phyloP scores from a whole-genome alignment of 2,113 vertebrate species.

The Hepsetus odoe region DNA sequence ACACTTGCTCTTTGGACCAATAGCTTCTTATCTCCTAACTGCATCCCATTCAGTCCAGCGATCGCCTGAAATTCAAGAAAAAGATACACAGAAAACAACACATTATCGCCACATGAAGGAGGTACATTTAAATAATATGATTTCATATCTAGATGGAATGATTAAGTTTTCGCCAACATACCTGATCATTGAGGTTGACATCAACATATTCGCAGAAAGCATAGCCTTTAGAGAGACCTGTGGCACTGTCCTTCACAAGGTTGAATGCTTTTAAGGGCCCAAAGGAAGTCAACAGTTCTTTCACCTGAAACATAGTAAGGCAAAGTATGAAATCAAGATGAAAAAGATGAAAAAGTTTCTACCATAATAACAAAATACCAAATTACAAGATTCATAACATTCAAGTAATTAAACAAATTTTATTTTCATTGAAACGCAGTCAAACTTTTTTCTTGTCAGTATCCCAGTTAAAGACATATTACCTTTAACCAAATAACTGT shows the following conservation, averaged over 20 bases:
- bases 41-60: slow-evolving; percentile 92
- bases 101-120: neutral
- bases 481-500: neutral
- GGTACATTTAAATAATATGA: neutral
- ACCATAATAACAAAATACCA: too few relatives aligned
- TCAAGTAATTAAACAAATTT: too few relatives aligned
- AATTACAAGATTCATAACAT: too few relatives aligned
- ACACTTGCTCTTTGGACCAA: slow-evolving; percentile 94
- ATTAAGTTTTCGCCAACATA: slow-evolving; percentile 45
- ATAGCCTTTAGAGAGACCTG: slow-evolving; percentile 91
- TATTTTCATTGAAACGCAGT: too few relatives aligned
- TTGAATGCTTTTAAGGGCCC: slow-evolving; percentile 93
- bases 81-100: neutral
- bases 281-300: slow-evolving; percentile 90
- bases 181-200: slow-evolving; percentile 93
- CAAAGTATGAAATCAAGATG: neutral
- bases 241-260: slow-evolving; percentile 92
- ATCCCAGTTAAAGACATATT: neutral
- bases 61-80: slow-evolving; percentile 78
- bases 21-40: slow-evolving; percentile 92
- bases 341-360: neutral
- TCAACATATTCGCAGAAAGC: slow-evolving; percentile 96
- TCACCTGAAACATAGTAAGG: slow-evolving; percentile 76
- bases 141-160: neutral
- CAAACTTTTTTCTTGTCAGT: neutral